These are phyloP conservation scores for Drosophila setifemur DNA, from an alignment of 1,140 invertebrate genomes.

Conservation along the genomic window DNA sequence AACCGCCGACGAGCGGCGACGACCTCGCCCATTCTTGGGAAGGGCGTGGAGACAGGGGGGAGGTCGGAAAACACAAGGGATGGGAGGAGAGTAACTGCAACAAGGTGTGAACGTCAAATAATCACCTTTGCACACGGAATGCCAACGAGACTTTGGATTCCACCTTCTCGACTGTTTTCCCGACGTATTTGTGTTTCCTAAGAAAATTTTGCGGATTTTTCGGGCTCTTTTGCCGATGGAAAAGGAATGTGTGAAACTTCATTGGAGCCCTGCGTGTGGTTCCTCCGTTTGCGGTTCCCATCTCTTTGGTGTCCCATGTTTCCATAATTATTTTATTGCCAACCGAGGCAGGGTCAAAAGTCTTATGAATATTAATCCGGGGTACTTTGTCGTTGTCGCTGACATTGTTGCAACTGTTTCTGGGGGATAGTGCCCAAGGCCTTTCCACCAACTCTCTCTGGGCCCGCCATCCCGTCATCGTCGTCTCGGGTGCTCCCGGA, in stretches of 20 bases:
- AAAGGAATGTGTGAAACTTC: conserved; percentile 68
- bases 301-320: conserved; percentile 48
- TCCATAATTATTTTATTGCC: conserved; percentile 77
- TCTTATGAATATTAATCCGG: conserved; percentile 73
- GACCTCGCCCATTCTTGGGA: conserved; percentile 34
- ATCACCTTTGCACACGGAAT: conserved; percentile 69
- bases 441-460: conserved; percentile 3
- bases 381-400: conserved; percentile 42
- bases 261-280: conserved; percentile 29
- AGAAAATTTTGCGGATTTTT: conserved; percentile 58
- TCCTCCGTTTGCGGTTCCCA: conserved; percentile 26
- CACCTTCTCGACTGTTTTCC: conserved; percentile 3
- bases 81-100: conserved; percentile 29
- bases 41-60: not conserved
- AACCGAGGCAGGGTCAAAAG: conserved; percentile 31
- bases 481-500: conserved; percentile 6
- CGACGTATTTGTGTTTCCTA: conserved; percentile 59
- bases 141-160: conserved; percentile 10
- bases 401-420: conserved; percentile 52
- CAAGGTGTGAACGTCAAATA: conserved; percentile 80
- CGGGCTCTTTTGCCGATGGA: not conserved
- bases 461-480: not conserved
- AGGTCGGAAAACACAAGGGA: not conserved
- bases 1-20: conserved; percentile 57
- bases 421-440: conserved; percentile 45